Base-by-base conservation (phyloP, 1,140 invertebrate species). In the Charaxes varanes region DNA sequence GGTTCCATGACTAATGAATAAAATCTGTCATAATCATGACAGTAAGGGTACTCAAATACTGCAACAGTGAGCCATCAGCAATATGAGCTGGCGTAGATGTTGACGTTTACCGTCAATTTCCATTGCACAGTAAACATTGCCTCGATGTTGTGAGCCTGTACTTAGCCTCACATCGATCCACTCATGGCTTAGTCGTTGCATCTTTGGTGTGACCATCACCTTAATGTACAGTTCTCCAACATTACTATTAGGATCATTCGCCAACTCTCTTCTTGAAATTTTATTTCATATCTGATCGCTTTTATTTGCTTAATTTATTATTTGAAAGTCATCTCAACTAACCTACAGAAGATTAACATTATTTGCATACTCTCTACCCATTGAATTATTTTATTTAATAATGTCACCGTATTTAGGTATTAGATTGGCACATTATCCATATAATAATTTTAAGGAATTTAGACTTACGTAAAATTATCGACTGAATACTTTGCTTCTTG, bases 181-280 rank as follows among this genome's bases (percentile, higher is more conserved):
- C 64, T 63, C 73, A 77, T 76, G 74, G 74, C 78, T 82, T 82
- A 69, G 74, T 76, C 49, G 63, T 71, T 66, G 49, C 73, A 81
- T 81, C 58, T 60, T 79, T 56, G 69, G 62, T 78, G 78, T 82
- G 65, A 66, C 43, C 67, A 74, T 71, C 62, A 69, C 62, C 61
- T 69, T 40, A 65, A 60, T 78, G 76, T 80, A 78, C 62, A 74
- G 63, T 58, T 56, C 50, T 70, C 54, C 40, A 59, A 60, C 68
- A 78, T 72, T 61, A 60, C 56, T 68, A 61, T 62, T 74, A 66
- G 67, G 62, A 68, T 76, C 61, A 60, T 58, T 54, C 45, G 56
- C 54, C 55, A 62, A 59, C 28, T 55, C 48, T 77, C 72, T 74
- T 73, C 72, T 74, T 62, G 59, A 67, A 67, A 72, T 64, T 71